Conservation (phyloP, 2,888 invertebrate genomes). For the Mamestra brassicae region DNA sequence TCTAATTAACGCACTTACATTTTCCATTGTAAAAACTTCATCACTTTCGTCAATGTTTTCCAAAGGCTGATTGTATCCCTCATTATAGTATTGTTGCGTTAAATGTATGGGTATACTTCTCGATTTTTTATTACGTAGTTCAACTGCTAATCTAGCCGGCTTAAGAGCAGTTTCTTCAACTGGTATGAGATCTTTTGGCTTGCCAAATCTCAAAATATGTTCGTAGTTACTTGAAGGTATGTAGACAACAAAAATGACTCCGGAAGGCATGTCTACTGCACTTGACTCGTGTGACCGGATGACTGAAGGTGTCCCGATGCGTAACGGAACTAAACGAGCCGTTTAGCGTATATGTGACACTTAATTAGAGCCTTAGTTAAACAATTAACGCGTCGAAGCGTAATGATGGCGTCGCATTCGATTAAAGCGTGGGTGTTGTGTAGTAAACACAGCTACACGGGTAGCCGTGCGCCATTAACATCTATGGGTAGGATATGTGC, state of each 20-base stretch:
- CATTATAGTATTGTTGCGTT: slow-evolving; percentile 83
- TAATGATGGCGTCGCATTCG: slow-evolving; percentile 52
- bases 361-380: slow-evolving; percentile 73
- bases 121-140: slow-evolving; percentile 82
- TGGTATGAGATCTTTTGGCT: slow-evolving; percentile 79
- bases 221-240: slow-evolving; percentile 93
- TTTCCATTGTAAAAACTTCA: slow-evolving; percentile 93
- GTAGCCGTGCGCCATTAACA: neutral
- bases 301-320: slow-evolving; percentile 37
- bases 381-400: slow-evolving; percentile 59
- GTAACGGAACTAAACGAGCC: slow-evolving; percentile 48
- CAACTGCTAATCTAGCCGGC: slow-evolving; percentile 80
- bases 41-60: slow-evolving; percentile 85
- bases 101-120: slow-evolving; percentile 84
- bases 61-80: slow-evolving; percentile 78
- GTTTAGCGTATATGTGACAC: slow-evolving; percentile 65
- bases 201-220: slow-evolving; percentile 90
- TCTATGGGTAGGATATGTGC: no score
- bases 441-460: neutral
- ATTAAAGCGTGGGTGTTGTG: slow-evolving; percentile 26
- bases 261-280: slow-evolving; percentile 86
- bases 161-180: slow-evolving; percentile 73
- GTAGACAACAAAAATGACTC: slow-evolving; percentile 93
- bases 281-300: slow-evolving; percentile 12
- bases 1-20: slow-evolving; percentile 81